phyloP scores from a whole-genome alignment of 2,113 vertebrate species.

The Mormoops blainvillei region DNA sequence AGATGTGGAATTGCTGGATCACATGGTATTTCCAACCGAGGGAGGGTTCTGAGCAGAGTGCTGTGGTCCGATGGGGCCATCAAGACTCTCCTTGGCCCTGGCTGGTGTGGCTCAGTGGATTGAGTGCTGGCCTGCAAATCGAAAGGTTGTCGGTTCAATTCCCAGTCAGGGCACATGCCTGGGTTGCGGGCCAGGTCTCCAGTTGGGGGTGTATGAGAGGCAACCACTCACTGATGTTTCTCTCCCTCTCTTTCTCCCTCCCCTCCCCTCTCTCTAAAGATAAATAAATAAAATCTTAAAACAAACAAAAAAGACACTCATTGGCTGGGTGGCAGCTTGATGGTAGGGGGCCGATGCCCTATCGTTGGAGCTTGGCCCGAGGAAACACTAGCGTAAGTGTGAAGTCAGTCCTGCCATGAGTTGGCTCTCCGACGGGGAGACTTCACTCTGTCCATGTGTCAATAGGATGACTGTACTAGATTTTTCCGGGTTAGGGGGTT shows the following conservation, averaged over 20 bases:
- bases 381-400: neutral
- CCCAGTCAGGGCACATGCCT: no score
- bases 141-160: no score
- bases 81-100: neutral
- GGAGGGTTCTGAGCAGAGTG: neutral
- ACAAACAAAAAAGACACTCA: neutral
- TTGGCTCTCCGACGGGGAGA: neutral
- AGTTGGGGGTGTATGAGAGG: no score
- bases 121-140: no score
- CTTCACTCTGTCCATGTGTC: fast-evolving
- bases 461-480: neutral
- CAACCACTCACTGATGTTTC: no score
- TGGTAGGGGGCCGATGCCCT: neutral
- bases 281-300: no score
- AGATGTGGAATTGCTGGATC: neutral
- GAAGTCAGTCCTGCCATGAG: neutral
- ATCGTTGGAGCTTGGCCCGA: neutral
- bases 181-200: no score
- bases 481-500: neutral
- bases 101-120: no score
- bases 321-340: neutral
- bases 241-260: no score
- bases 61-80: neutral
- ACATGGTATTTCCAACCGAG: neutral
- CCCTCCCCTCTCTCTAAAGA: no score